Conservation (phyloP, 2,888 invertebrate species). For the Clunio marinus region DNA sequence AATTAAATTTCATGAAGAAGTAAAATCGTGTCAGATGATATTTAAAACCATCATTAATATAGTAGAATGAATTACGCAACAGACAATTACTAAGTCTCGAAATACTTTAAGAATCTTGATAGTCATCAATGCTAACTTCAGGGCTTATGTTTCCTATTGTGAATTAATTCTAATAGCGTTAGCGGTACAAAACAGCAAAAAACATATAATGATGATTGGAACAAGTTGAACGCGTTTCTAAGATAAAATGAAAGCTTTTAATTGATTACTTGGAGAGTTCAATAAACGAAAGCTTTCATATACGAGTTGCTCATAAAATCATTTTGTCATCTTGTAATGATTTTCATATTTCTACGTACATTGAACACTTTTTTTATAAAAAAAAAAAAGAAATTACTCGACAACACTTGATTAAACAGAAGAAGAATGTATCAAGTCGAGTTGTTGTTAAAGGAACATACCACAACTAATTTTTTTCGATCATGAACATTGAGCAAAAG, state of each 20-base stretch:
- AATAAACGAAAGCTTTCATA: constrained; percentile 14
- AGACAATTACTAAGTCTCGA: too few relatives aligned
- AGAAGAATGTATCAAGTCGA: neutral
- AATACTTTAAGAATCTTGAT: too few relatives aligned
- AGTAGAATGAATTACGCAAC: too few relatives aligned
- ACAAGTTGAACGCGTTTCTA: neutral
- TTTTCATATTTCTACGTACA: neutral
- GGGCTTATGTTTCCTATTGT: too few relatives aligned
- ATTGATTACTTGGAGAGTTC: constrained; percentile 11
- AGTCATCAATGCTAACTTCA: too few relatives aligned
- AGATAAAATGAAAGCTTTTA: constrained; percentile 14
- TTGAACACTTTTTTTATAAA: neutral
- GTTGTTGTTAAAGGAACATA: neutral
- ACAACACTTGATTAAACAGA: neutral
- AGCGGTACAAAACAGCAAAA: neutral
- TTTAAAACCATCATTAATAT: too few relatives aligned
- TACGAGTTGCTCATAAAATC: neutral
- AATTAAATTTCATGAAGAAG: constrained; percentile 4
- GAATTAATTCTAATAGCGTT: neutral
- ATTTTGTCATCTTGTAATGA: neutral
- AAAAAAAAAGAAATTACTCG: too few relatives aligned
- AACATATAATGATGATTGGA: too few relatives aligned
- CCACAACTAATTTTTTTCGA: neutral
- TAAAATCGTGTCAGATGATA: too few relatives aligned
- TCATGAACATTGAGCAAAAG: too few relatives aligned